These are phyloP conservation scores for Drosophila simulans DNA, from an alignment of 1,140 invertebrate genomes.

Conservation along the genomic window DNA sequence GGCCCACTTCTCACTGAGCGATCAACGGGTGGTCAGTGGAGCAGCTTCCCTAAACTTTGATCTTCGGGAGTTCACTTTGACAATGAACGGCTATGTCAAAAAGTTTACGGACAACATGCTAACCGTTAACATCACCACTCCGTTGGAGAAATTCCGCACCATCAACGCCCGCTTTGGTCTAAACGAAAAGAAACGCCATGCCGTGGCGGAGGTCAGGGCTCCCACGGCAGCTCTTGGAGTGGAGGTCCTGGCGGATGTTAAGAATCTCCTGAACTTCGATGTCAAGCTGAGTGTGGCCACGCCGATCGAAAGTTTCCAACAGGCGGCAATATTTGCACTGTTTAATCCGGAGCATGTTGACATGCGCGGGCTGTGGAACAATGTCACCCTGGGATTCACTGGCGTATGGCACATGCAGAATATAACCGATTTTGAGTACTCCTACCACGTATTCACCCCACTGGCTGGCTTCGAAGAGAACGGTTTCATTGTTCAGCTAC, in stretches of 20 bases:
- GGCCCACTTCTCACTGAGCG: slow-evolving; percentile 87
- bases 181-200: slow-evolving; percentile 88
- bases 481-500: slow-evolving; percentile 89
- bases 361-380: slow-evolving; percentile 90
- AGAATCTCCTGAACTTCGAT: slow-evolving; percentile 88
- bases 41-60: slow-evolving; percentile 89
- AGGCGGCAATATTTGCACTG: slow-evolving; percentile 85
- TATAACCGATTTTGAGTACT: slow-evolving; percentile 90
- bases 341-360: slow-evolving; percentile 85
- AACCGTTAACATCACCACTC: slow-evolving; percentile 89
- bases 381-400: slow-evolving; percentile 89
- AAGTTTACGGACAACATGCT: slow-evolving; percentile 88
- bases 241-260: slow-evolving; percentile 87
- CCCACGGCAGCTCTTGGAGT: slow-evolving; percentile 88
- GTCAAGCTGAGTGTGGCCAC: slow-evolving; percentile 89
- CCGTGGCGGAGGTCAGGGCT: slow-evolving; percentile 89
- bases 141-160: slow-evolving; percentile 87
- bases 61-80: slow-evolving; percentile 87
- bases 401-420: slow-evolving; percentile 90
- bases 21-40: slow-evolving; percentile 87
- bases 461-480: slow-evolving; percentile 90
- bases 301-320: slow-evolving; percentile 89
- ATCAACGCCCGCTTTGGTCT: slow-evolving; percentile 89
- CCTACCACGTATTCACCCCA: slow-evolving; percentile 91
- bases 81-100: slow-evolving; percentile 88